Base-by-base conservation (phyloP, 2,888 invertebrate genomes). In the Dynastes hyllus region DNA sequence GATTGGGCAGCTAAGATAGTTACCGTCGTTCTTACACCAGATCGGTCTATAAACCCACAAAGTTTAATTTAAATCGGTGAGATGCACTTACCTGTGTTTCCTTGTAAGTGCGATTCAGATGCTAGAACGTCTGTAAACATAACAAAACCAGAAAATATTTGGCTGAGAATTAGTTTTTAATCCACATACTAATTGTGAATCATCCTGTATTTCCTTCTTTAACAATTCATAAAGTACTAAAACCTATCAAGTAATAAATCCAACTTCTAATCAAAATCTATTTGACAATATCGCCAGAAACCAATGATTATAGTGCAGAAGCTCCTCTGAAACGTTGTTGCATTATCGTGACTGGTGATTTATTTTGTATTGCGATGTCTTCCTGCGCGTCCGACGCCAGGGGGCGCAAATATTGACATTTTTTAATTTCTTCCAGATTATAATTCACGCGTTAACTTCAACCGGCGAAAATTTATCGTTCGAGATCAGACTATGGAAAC, bases 401-500 rank as follows among this genome's bases (percentile, higher is more conserved):
- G n/a, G 53, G n/a, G 13, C 32, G 55, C 16, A 58, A 73, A 73
- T 77, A 77, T 77, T 55, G 77, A 77, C 67, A 76, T 67, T 77
- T 77, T 79, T 79, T 79, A 79, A 79, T 79, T 79, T 79, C 79
- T 79, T 79, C 75, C 75, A 77, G 77, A 77, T 73, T 73, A 79
- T 79, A 79, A 79, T 79, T 77, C 79, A 79, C 77, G 79, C 79
- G 79, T 79, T 79, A 78, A 76, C 79, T 76, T 77, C 79, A 53
- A 65, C 71, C 78, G 75, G 77, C 65, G 32, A 66, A 77, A 79
- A 79, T 79, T 79, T 79, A 79, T 79, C 77, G 79, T 66, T 50
- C 77, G 73, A 67, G 75, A 77, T 79, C 79, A 79, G 79, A 71
- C 79, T 73, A 58, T 77, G 83, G 82, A 82, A 85, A 86, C 85